Base-by-base conservation (phyloP, 2,888 invertebrate species). In the Erebia aethiops region DNA sequence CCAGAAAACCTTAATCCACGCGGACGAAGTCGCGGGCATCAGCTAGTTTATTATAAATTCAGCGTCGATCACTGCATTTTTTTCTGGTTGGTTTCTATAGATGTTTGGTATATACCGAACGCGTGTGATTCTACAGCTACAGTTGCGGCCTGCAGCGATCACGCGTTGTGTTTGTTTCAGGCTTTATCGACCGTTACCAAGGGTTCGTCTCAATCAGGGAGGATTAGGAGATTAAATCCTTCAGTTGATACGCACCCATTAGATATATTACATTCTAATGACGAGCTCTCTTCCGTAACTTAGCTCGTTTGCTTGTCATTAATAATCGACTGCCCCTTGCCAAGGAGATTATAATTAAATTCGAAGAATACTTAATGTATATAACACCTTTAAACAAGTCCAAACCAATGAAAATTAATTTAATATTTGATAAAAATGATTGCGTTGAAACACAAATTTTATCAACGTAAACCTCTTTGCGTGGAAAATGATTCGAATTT, bases 151-250 rank as follows among this genome's bases (percentile, higher is more conserved):
- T 13, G 46, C 13, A 11, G 13, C 4, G 13, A 46, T 46, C 46
- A 13, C 46, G 46, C 46, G 11, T 46, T 46, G 46, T 46, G 46
- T 46, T 11, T 46, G 46, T 11, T 46, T 46, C 11, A 46, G 3
- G 13, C 13, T 11, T 46, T 11, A 46, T 85, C 85, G 87, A 84
- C 82, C 85, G 83, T 85, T 71, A 72, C 75, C 75, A 86, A 82
- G 80, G 80, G 84, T 79, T 71, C 60, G 49, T 70, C 80, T 79
- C 79, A 73, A 79, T 81, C 77, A 77, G 81, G 83, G 84, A 84
- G 85, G 87, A 85, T 82, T 79, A 80, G 81, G 82, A 85, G 86
- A 88, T 88, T 89, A 86, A 85, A 82, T 83, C 85, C 78, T 81
- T 82, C 82, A 81, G 78, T 80, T 82, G 80, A 84, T 81, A 80